phyloP scores from a whole-genome alignment of 2,797 vertebrate species.

The Streptopelia turtur region DNA sequence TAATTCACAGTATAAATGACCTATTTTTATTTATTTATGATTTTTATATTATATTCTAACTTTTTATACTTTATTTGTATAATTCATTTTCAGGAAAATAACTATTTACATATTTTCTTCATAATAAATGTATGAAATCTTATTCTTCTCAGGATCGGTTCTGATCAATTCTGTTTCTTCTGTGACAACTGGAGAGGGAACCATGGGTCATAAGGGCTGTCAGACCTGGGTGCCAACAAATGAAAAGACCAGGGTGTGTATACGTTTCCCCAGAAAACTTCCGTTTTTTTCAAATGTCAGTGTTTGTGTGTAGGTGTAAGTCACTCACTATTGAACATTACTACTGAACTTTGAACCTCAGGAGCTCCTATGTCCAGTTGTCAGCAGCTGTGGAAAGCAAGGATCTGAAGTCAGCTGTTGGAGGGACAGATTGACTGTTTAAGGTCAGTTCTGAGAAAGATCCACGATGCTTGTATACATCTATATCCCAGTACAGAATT shows the following conservation, averaged over 20 bases:
- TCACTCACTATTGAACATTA: background rate
- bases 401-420: background rate
- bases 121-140: background rate
- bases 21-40: background rate
- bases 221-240: background rate
- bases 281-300: background rate
- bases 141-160: background rate
- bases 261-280: background rate
- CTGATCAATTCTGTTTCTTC: background rate
- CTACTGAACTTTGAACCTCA: background rate
- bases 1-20: background rate
- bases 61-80: background rate
- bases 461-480: background rate
- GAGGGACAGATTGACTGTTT: background rate
- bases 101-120: background rate
- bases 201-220: background rate
- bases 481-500: background rate
- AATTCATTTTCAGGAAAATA: background rate
- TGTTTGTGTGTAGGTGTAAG: background rate
- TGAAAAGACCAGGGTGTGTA: background rate
- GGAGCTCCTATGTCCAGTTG: background rate
- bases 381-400: background rate
- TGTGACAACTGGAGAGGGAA: background rate
- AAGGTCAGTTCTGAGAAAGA: background rate
- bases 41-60: background rate